A percentile compares a stretch with the other conserved stretches of the same genome.
Evolutionary conservation across 2,113 vertebrate genomes (phyloP).

Genomic region (Eleginops maclovinus): DNA sequence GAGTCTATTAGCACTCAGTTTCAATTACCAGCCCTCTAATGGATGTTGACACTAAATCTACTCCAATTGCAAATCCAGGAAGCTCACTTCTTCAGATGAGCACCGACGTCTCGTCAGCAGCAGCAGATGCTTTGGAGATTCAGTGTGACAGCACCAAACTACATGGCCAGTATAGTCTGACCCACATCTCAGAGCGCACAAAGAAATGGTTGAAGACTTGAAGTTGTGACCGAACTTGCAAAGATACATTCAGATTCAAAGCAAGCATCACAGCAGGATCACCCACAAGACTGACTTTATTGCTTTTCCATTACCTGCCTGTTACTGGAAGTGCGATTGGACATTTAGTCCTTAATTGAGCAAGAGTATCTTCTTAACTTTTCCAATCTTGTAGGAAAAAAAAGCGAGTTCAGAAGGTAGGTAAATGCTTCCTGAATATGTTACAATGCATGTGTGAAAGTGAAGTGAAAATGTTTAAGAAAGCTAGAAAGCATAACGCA

Average conservation of each 20-base stretch:
- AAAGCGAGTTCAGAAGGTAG: slow-evolving; percentile 19
- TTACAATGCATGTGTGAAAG: not conserved
- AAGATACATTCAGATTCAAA: slow-evolving; percentile 59
- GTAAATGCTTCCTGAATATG: not conserved
- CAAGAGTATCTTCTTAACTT: slow-evolving; percentile 39
- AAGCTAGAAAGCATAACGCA: too few species aligned
- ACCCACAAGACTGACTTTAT: slow-evolving; percentile 36
- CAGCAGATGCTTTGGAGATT: slow-evolving; percentile 65
- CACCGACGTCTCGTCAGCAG: slow-evolving; percentile 42
- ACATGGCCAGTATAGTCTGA: slow-evolving; percentile 58
- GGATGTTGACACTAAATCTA: slow-evolving; percentile 75
- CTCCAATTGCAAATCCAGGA: slow-evolving; percentile 64
- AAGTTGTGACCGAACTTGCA: slow-evolving; percentile 65
- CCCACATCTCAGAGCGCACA: slow-evolving; percentile 56
- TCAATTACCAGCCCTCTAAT: slow-evolving; percentile 76
- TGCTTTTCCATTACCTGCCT: slow-evolving; percentile 55
- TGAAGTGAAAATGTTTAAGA: too few species aligned
- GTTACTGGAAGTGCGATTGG: slow-evolving; percentile 48
- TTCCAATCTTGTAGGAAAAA: slow-evolving; percentile 25
- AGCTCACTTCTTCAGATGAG: slow-evolving; percentile 57
- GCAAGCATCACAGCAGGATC: slow-evolving; percentile 20
- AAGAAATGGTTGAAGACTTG: slow-evolving; percentile 38
- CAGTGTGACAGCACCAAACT: slow-evolving; percentile 49
- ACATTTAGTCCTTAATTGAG: slow-evolving; percentile 58
- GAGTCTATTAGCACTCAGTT: slow-evolving; percentile 74